Evolutionary conservation across 2,888 invertebrate species (phyloP), one percentile per base, ranked within the genome.

Genomic region (Melanargia galathea): DNA sequence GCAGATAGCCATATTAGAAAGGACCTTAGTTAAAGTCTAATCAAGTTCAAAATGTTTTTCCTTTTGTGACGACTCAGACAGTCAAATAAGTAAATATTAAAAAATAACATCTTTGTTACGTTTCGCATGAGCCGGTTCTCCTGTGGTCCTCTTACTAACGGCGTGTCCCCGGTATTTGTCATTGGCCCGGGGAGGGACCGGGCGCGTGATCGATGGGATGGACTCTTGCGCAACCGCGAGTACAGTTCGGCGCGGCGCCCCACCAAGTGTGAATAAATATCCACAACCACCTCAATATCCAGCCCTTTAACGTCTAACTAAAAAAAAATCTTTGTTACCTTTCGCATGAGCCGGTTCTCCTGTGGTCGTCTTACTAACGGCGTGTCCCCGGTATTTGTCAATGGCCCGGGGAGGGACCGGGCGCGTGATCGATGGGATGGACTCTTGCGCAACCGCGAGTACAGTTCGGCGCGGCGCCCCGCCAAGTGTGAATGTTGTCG

Each of bases 391-490:
- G 73, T 72, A 72, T 83, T 83, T 85, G 84, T 86, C 84, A 85
- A 82, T 82, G 80, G 70, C 69, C 73, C 76, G 79, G 82, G 76
- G 73, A 72, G 73, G 74, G 80, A 73, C 76, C 76, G 77, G 77
- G 77, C 79, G 77, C 87, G 90, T 90, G 90, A 87, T 79, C 83
- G 79, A 86, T 84, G 87, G 87, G 88, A 84, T 78, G 86, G 76
- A 70, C 75, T 76, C 77, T 87, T 84, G 83, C 82, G 80, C 82
- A 85, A 84, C 68, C 82, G 80, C 82, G 84, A 84, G 68, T 18
- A 62, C 60, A 33, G 60, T 66, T 71, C 70, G 35, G 60, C 67
- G 71, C 71, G 71, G 71, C 72, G 74, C 74, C 71, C 70, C 69
- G 66, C 62, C 38, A 65, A 48, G 38, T 62, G 49, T 54, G 54